Percentiles rank a stretch among this genome's conserved stretches.
Evolutionary conservation across 2,113 vertebrate genomes (phyloP).

Genomic region (Ceyx margarethae): DNA sequence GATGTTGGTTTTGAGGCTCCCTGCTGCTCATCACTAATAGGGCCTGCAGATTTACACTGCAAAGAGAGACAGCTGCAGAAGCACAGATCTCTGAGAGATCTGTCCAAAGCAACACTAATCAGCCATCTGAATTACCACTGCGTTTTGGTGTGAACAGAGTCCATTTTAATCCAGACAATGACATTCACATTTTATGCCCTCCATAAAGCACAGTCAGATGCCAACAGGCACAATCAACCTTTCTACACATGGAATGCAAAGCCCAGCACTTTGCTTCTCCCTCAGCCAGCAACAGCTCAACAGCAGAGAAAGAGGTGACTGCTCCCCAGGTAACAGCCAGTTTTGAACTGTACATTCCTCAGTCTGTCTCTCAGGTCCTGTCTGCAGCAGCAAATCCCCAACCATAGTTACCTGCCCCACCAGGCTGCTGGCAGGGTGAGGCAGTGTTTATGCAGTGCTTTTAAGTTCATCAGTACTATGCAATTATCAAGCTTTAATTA

Average conservation of each 20-base stretch:
- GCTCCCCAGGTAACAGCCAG: background rate
- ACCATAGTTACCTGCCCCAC: background rate
- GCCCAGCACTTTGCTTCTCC: background rate
- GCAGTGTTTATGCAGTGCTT: background rate
- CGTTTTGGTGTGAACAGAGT: background rate
- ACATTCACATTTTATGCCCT: background rate
- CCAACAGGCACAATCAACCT: background rate
- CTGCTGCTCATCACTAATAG: background rate
- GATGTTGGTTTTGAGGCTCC: background rate
- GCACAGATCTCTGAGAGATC: background rate
- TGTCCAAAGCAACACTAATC: background rate
- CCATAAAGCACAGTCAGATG: background rate
- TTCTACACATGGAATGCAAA: background rate
- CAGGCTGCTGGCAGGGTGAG: background rate
- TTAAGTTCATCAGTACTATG: background rate
- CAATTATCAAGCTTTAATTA: constrained; percentile 21
- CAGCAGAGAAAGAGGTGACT: background rate
- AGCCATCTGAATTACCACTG: background rate
- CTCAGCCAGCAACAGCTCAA: background rate
- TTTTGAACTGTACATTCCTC: background rate
- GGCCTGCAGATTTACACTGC: background rate
- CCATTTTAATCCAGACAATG: background rate
- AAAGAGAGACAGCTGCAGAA: background rate
- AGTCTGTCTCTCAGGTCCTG: background rate
- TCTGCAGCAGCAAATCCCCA: constrained; percentile 7